These are phyloP conservation scores for Gavia stellata DNA, from an alignment of 2,113 vertebrate genomes.

Conservation along the genomic window DNA sequence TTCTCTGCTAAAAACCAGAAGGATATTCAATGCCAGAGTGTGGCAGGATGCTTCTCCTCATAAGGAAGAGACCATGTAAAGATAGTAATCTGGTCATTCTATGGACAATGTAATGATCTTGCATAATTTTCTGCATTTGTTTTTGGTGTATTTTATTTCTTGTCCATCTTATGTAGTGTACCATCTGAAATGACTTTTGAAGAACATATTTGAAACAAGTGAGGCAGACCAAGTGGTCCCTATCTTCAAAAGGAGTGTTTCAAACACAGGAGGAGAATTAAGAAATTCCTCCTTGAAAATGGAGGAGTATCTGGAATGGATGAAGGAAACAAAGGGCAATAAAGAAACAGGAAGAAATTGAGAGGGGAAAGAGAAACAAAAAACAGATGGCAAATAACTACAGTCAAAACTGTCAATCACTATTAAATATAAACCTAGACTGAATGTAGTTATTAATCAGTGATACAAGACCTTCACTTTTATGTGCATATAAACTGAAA, in stretches of 20 bases:
- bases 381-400: neutral
- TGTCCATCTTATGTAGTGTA: rapidly evolving
- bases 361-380: neutral
- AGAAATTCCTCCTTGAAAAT: neutral
- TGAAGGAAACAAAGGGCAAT: neutral
- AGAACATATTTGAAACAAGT: neutral
- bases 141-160: neutral
- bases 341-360: neutral
- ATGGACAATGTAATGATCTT: neutral
- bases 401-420: neutral
- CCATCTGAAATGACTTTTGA: neutral
- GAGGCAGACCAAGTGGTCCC: neutral
- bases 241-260: neutral
- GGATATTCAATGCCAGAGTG: neutral
- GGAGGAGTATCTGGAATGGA: neutral
- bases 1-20: neutral
- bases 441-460: neutral
- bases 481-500: neutral
- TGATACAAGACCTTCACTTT: neutral
- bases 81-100: neutral
- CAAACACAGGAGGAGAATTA: neutral
- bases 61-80: neutral
- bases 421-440: neutral
- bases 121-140: neutral
- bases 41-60: neutral